These are phyloP conservation scores for Periophthalmus magnuspinnatus DNA, from an alignment of 2,797 vertebrate genomes.

Conservation along the genomic window DNA sequence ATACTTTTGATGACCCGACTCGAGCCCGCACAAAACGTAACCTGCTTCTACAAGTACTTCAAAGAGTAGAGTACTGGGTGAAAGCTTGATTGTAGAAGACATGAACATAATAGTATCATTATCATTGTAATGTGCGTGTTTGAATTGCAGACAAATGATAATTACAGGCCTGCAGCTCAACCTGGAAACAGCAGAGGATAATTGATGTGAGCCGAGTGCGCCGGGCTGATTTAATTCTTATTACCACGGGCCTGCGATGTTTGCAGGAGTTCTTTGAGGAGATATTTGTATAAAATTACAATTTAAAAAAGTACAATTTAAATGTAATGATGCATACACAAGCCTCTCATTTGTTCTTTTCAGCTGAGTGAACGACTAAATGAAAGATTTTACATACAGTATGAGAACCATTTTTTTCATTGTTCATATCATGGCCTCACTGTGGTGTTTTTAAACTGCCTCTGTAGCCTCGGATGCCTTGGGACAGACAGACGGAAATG, in stretches of 20 bases:
- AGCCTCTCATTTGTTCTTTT: not conserved
- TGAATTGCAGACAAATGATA: slow-evolving; percentile 10
- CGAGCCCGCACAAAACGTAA: too few species aligned
- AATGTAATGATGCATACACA: not conserved
- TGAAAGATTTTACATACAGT: not conserved
- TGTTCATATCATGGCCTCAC: not conserved
- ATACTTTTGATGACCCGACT: too few species aligned
- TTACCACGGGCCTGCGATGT: not conserved
- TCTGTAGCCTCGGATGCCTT: not conserved
- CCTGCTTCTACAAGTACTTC: too few species aligned
- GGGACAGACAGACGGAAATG: not conserved
- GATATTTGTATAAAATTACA: slow-evolving; percentile 21
- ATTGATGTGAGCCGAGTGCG: not conserved
- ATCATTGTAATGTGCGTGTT: slow-evolving; percentile 13
- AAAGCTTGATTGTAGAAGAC: not conserved
- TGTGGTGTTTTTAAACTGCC: not conserved
- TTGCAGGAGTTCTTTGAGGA: not conserved
- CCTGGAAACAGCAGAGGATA: slow-evolving; percentile 3
- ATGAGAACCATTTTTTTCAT: not conserved
- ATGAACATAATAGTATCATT: not conserved
- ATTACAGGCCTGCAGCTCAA: slow-evolving; percentile 11
- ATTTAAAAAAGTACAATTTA: slow-evolving; percentile 4
- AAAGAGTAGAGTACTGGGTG: not conserved
- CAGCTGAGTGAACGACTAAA: not conserved
- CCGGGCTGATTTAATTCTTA: slow-evolving; percentile 1